A percentile compares a stretch with the other conserved stretches of the same genome.
These are phyloP conservation scores for Tortrix viridana DNA, from an alignment of 2,888 invertebrate species.

Conservation along the genomic window DNA sequence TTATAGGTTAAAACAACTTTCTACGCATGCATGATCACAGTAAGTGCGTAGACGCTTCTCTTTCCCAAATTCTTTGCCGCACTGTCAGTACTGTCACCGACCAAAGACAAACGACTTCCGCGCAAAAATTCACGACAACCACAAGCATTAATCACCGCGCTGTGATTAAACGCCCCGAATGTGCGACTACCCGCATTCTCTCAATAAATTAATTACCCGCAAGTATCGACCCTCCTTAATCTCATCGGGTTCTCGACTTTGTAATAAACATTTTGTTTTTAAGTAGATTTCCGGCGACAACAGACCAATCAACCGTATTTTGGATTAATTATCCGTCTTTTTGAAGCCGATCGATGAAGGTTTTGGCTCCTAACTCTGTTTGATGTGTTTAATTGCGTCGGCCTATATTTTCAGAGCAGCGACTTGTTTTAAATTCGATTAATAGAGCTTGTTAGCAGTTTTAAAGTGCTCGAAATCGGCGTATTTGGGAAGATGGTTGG, in stretches of 20 bases:
- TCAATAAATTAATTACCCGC: constrained; percentile 14
- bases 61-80: constrained; percentile 7
- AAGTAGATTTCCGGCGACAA: constrained; percentile 8
- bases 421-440: too few relatives aligned
- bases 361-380: constrained; percentile 1
- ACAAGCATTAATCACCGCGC: constrained; percentile 9
- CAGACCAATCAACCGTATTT: constrained; percentile 13
- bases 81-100: constrained; percentile 4
- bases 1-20: too few relatives aligned
- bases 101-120: constrained; percentile 9
- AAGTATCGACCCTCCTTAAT: constrained; percentile 11
- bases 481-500: too few relatives aligned
- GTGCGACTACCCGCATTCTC: constrained; percentile 14
- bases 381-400: constrained; percentile 4
- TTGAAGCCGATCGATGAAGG: constrained; percentile 7
- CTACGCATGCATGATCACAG: too few relatives aligned
- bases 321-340: constrained; percentile 14
- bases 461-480: too few relatives aligned
- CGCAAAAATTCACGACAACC: constrained; percentile 17
- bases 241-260: constrained; percentile 11
- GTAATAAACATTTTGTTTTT: constrained; percentile 17
- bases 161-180: constrained; percentile 16
- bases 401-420: not conserved
- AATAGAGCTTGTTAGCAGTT: too few relatives aligned
- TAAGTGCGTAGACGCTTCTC: not conserved